Conservation (phyloP, 2,888 invertebrate genomes). For the Acrocera orbiculus region DNA sequence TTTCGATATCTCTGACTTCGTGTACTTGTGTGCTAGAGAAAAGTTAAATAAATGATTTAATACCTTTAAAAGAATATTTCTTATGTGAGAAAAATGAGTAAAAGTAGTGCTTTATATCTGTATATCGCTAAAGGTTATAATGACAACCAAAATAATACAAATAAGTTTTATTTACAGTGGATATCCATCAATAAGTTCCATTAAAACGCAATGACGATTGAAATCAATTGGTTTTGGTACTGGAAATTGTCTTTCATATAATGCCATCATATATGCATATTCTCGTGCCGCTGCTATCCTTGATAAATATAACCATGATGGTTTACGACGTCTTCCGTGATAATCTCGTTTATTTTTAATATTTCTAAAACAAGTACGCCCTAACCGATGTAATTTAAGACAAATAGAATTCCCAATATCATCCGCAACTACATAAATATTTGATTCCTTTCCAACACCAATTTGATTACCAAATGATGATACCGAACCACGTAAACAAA, state of each 20-base stretch:
- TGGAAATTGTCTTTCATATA: slow-evolving; percentile 78
- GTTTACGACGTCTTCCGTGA: slow-evolving; percentile 72
- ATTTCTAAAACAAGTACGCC: slow-evolving; percentile 90
- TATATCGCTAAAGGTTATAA: background rate
- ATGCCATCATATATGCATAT: slow-evolving; percentile 92
- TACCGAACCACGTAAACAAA: slow-evolving; percentile 60
- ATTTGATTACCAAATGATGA: slow-evolving; percentile 93
- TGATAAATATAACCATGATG: slow-evolving; percentile 92
- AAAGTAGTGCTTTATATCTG: background rate
- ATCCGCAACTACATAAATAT: slow-evolving; percentile 79
- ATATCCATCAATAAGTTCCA: slow-evolving; percentile 76
- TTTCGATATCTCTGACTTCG: slow-evolving; percentile 47
- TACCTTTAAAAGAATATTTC: background rate
- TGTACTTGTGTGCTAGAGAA: slow-evolving; percentile 42
- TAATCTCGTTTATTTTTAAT: slow-evolving; percentile 94
- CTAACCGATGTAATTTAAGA: slow-evolving; percentile 79
- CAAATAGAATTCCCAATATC: slow-evolving; percentile 64
- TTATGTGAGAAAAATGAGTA: background rate
- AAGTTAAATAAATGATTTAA: background rate
- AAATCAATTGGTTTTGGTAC: slow-evolving; percentile 90
- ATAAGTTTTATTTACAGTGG: slow-evolving; percentile 46
- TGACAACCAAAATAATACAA: background rate
- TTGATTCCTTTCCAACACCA: slow-evolving; percentile 97
- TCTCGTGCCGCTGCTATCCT: slow-evolving; percentile 94
- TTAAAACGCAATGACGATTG: slow-evolving; percentile 89